These are phyloP conservation scores for Rana temporaria DNA, from an alignment of 2,113 vertebrate genomes.

Conservation along the genomic window DNA sequence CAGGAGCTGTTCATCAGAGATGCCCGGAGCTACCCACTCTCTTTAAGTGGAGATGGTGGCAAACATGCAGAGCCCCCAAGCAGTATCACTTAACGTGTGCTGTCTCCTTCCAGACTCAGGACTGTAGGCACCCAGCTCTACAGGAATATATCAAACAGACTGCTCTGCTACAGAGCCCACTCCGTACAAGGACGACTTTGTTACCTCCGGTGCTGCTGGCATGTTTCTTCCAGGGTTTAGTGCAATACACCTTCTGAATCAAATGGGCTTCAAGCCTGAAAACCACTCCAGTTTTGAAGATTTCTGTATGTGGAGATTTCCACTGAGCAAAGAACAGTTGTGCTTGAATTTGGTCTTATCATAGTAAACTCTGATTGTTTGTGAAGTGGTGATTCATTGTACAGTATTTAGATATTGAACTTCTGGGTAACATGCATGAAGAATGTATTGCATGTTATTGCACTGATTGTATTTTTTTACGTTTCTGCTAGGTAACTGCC, in stretches of 20 bases:
- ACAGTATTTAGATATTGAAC: constrained; percentile 15
- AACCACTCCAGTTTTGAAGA: not conserved
- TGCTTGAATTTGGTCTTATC: not conserved
- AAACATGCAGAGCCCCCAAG: constrained; percentile 57
- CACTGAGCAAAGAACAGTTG: too few species aligned
- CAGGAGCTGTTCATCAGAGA: constrained; percentile 85
- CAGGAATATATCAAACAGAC: not conserved
- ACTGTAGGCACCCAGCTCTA: not conserved
- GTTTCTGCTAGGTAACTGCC: not conserved
- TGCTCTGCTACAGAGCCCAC: not conserved
- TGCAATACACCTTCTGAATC: constrained; percentile 1
- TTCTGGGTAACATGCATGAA: constrained; percentile 14
- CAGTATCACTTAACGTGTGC: constrained; percentile 30
- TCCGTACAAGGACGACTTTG: not conserved
- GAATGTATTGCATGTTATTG: constrained; percentile 31
- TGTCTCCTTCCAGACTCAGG: not conserved
- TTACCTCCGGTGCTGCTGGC: constrained; percentile 24
- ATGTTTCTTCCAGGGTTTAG: not conserved
- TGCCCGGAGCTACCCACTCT: constrained; percentile 65
- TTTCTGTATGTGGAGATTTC: too few species aligned
- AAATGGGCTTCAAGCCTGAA: not conserved
- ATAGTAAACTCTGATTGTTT: constrained; percentile 6
- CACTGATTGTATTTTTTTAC: constrained; percentile 8
- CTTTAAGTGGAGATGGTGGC: constrained; percentile 56
- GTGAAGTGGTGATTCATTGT: constrained; percentile 25